phyloP scores from a whole-genome alignment of 2,113 vertebrate genomes.

The Vulpes vulpes region DNA sequence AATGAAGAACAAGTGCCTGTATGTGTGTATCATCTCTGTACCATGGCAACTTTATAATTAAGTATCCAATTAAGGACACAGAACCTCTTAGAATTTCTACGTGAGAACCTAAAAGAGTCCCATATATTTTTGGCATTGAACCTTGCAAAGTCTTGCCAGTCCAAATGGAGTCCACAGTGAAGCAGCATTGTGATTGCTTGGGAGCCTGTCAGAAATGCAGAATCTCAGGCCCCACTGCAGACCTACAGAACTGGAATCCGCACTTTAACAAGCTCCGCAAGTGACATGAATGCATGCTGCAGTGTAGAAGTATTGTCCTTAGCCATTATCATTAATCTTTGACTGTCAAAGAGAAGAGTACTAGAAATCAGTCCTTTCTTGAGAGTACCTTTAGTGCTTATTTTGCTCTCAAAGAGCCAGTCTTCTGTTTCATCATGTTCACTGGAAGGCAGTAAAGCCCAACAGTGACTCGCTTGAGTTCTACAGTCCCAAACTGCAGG shows the following conservation, averaged over 20 bases:
- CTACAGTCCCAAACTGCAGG: not conserved
- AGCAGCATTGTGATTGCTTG: not conserved
- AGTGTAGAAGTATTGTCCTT: not conserved
- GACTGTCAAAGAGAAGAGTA: not conserved
- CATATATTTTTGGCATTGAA: not conserved
- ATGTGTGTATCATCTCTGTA: not conserved
- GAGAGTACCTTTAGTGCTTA: not conserved
- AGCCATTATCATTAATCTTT: not conserved
- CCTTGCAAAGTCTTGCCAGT: not conserved
- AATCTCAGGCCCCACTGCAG: not conserved
- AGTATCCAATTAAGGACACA: constrained; percentile 15
- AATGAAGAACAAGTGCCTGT: not conserved
- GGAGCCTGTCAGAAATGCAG: not conserved
- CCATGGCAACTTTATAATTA: not conserved
- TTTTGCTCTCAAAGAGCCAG: not conserved
- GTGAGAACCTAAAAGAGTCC: not conserved
- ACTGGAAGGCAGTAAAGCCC: not conserved
- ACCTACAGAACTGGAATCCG: not conserved
- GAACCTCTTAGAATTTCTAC: not conserved
- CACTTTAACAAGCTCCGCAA: not conserved
- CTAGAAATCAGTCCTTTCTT: not conserved
- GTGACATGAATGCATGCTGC: not conserved
- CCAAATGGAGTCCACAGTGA: not conserved
- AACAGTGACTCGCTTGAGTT: not conserved
- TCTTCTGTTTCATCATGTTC: not conserved